Base-by-base conservation (phyloP, 2,888 invertebrate species). In the Spilosoma lubricipeda region DNA sequence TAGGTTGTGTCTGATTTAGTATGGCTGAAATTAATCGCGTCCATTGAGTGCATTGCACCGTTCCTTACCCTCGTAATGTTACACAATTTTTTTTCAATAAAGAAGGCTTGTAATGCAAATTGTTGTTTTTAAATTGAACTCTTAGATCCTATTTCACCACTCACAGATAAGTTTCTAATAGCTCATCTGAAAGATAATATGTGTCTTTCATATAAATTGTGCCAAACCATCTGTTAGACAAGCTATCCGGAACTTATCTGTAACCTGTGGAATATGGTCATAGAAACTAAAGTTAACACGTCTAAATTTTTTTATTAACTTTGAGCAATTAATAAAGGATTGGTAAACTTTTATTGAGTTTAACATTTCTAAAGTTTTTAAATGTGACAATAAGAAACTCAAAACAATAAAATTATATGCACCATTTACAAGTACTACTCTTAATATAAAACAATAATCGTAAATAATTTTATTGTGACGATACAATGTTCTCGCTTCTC, bases 381-480 rank as follows among this genome's bases (percentile, higher is more conserved):
- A 45, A 45, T 45, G 45, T 45, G 45, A 45, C 45, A 45, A 13
- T 45, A 45, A 45, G 9, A 39, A 39, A 15, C 27, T 59, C 27
- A 30, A 30, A 30, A 18, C 30, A 30, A 30, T 63, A 56, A 11
- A 56, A 56, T 59, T 18, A 30, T 30, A 30, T 13, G 30, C 30
- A 18, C 30, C 2, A 63, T 36, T 33, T 52, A 36, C 13, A 48
- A 66, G 15, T 52, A 52, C n/a, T 67, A 70, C 30, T 45, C 33
- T 20, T 74, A 75, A 45, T 45, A 65, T 66, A 80, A 80, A 79
- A 85, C 83, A 86, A 87, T 86, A 79, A 77, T 82, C 86, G 85
- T 89, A 87, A 89, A 88, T 87, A 86, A 87, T 85, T 83, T 83
- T 83, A 86, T 87, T 89, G 88, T 86, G 86, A 86, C 85, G 84